Percentiles rank a stretch among this genome's conserved stretches.
phyloP scores from a whole-genome alignment of 1,140 invertebrate species.

The Homalodisca vitripennis region DNA sequence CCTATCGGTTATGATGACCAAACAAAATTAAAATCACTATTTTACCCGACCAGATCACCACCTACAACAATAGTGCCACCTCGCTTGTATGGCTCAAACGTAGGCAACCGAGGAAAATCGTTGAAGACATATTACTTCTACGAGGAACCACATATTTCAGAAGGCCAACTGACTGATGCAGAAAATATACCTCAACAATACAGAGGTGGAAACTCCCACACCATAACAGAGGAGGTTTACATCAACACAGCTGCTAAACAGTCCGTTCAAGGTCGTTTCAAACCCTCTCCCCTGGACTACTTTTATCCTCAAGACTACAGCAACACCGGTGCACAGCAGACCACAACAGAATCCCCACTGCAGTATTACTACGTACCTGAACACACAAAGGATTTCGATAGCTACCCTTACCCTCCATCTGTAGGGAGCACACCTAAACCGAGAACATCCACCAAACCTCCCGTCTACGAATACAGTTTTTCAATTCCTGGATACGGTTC shows the following conservation, averaged over 20 bases:
- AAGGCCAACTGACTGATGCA: conserved; percentile 31
- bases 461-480: conserved; percentile 44
- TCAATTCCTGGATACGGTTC: conserved; percentile 41
- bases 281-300: conserved; percentile 28
- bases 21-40: conserved; percentile 10
- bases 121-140: conserved; percentile 44
- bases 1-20: conserved; percentile 4
- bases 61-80: conserved; percentile 15
- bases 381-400: conserved; percentile 14
- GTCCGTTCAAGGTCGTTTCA: conserved; percentile 9
- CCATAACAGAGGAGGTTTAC: conserved; percentile 15
- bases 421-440: conserved; percentile 5
- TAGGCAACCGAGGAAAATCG: conserved; percentile 29
- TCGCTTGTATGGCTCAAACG: conserved; percentile 1
- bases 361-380: conserved; percentile 22
- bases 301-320: conserved; percentile 19
- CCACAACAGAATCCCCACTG: conserved; percentile 4
- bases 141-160: conserved; percentile 42
- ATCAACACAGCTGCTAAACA: conserved; percentile 28
- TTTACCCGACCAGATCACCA: background rate
- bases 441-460: conserved; percentile 37
- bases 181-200: conserved; percentile 21
- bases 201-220: conserved; percentile 29
- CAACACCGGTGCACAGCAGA: background rate
- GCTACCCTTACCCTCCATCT: background rate